These are phyloP conservation scores for Hydropsyche betteni DNA, from an alignment of 2,888 invertebrate genomes.

Conservation along the genomic window DNA sequence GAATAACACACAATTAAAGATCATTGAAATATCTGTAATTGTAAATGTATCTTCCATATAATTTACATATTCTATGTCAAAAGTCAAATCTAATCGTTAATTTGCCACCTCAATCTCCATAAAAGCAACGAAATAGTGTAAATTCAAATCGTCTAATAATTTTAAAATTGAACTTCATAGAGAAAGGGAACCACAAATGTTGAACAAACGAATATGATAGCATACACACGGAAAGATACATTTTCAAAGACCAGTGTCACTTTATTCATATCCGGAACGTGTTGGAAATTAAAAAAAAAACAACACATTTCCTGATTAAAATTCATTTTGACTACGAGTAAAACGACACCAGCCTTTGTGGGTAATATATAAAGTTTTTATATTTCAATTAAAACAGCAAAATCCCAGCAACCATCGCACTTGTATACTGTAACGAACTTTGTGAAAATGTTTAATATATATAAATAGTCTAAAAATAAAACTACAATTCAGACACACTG, in stretches of 20 bases:
- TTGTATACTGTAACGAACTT: conserved; percentile 51
- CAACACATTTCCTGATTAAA: too few relatives aligned
- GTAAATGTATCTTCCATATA: conserved; percentile 33
- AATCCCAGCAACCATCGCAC: conserved; percentile 52
- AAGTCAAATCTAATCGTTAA: conserved; percentile 9
- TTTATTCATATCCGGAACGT: neutral
- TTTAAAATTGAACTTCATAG: neutral
- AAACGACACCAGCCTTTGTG: neutral
- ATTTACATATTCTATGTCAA: conserved; percentile 10
- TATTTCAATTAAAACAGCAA: conserved; percentile 49
- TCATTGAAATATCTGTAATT: conserved; percentile 29
- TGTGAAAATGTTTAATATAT: conserved; percentile 49
- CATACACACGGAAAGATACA: conserved; percentile 29
- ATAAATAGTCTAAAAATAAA: conserved; percentile 45
- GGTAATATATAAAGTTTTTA: conserved; percentile 29
- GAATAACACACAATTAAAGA: conserved; percentile 35
- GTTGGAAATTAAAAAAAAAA: too few relatives aligned
- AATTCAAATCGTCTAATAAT: neutral
- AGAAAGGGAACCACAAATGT: neutral
- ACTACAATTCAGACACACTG: conserved; percentile 51
- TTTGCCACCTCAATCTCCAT: neutral
- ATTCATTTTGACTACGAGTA: neutral
- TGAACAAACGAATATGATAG: conserved; percentile 8
- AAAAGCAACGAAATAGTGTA: neutral
- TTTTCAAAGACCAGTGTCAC: conserved; percentile 1